Conservation (phyloP, 2,113 vertebrate genomes). For the Trichomycterus rosablanca region DNA sequence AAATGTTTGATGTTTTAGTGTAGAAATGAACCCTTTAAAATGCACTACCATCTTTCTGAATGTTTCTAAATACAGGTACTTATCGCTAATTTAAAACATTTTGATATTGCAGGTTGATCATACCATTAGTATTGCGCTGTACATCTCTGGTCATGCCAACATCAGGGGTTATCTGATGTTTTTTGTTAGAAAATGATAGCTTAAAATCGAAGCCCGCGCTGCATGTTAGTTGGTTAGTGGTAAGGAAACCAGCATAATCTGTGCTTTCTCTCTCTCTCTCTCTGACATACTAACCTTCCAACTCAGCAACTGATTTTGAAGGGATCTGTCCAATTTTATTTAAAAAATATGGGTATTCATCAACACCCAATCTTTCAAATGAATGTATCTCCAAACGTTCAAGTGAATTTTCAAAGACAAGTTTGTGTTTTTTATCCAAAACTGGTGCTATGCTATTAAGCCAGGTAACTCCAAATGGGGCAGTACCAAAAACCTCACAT, state of each 20-base stretch:
- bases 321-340: constrained; percentile 85
- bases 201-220: constrained; percentile 20
- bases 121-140: neutral
- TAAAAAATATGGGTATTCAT: constrained; percentile 86
- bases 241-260: constrained; percentile 14
- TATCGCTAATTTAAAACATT: neutral
- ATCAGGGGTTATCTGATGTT: constrained; percentile 15
- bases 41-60: neutral
- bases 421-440: constrained; percentile 81
- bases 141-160: constrained; percentile 22
- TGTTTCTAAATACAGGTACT: neutral
- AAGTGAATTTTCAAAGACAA: constrained; percentile 76
- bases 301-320: constrained; percentile 72
- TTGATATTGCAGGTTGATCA: constrained; percentile 38
- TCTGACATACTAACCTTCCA: constrained; percentile 82
- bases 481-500: constrained; percentile 82
- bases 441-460: constrained; percentile 85
- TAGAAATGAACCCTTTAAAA: no score
- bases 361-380: constrained; percentile 84
- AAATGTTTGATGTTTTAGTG: no score
- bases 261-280: constrained; percentile 11
- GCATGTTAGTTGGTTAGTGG: constrained; percentile 42
- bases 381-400: constrained; percentile 80
- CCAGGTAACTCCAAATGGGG: constrained; percentile 85
- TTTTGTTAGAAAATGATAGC: constrained; percentile 34